Conservation (phyloP, 2,888 invertebrate species). For the Tetragonisca angustula region DNA sequence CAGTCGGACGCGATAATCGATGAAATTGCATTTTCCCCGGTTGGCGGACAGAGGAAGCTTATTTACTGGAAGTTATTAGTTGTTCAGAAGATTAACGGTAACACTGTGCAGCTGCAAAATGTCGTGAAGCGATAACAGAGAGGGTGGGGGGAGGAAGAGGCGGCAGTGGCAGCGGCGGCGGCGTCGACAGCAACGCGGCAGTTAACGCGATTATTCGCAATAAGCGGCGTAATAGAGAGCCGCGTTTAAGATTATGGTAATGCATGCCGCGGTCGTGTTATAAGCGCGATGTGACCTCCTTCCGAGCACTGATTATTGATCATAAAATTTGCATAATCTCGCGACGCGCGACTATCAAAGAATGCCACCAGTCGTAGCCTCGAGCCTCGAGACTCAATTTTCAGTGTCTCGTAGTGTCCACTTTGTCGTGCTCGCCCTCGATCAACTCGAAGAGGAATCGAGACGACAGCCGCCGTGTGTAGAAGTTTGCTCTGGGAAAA, state of each 20-base stretch:
- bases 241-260: conserved; percentile 75
- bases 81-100: conserved; percentile 55
- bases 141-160: not conserved
- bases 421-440: not conserved
- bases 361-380: not conserved
- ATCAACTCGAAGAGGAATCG: too few species aligned
- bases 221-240: conserved; percentile 71
- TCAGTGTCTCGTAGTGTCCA: too few species aligned
- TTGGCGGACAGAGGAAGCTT: conserved; percentile 22
- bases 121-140: conserved; percentile 60
- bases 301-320: conserved; percentile 73
- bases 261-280: conserved; percentile 66
- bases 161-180: conserved; percentile 11
- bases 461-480: not conserved
- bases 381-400: not conserved
- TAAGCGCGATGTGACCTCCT: conserved; percentile 62
- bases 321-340: conserved; percentile 76
- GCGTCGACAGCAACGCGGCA: conserved; percentile 44
- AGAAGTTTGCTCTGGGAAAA: not conserved
- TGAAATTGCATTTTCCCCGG: conserved; percentile 33
- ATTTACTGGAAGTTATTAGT: conserved; percentile 41
- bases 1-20: conserved; percentile 28
- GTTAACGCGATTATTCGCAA: conserved; percentile 75
- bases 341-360: conserved; percentile 25
- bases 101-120: conserved; percentile 57